A percentile compares a stretch with the other conserved stretches of the same genome.
Evolutionary conservation across 2,113 vertebrate species (phyloP).

Genomic region (Nycticorax nycticorax): DNA sequence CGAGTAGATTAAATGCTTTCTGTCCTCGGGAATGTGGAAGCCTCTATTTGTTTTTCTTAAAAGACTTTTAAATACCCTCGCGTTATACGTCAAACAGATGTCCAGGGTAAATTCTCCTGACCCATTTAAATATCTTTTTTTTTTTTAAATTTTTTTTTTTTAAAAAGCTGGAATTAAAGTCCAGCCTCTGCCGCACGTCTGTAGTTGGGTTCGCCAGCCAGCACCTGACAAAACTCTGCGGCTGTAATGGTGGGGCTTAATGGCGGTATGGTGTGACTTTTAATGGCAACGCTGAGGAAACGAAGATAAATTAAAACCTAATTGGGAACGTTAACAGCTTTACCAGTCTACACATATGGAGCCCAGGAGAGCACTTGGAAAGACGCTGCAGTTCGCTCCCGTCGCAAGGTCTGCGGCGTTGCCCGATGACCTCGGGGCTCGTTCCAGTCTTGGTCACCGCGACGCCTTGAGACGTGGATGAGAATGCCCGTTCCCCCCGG

Average conservation of each 20-base stretch:
- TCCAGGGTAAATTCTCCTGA: constrained; percentile 85
- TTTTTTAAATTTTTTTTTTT: constrained; percentile 2
- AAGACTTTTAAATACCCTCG: constrained; percentile 78
- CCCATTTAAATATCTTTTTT: constrained; percentile 75
- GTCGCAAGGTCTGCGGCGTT: constrained; percentile 76
- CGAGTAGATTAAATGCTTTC: constrained; percentile 72
- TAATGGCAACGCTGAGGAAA: constrained; percentile 73
- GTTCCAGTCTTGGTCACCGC: not conserved
- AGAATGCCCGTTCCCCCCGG: not conserved
- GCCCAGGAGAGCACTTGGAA: constrained; percentile 77
- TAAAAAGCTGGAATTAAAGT: constrained; percentile 63
- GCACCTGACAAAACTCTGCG: constrained; percentile 91
- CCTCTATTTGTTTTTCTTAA: constrained; percentile 84
- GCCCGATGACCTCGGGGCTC: constrained; percentile 63
- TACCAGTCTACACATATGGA: constrained; percentile 78
- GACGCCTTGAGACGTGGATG: not conserved
- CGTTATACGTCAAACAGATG: constrained; percentile 91
- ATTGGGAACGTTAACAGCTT: constrained; percentile 85
- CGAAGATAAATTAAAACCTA: constrained; percentile 86
- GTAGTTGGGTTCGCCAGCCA: constrained; percentile 66
- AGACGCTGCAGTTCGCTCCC: constrained; percentile 84
- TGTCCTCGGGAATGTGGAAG: constrained; percentile 77
- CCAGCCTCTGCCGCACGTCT: constrained; percentile 53
- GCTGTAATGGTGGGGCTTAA: constrained; percentile 75
- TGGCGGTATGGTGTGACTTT: constrained; percentile 70